Evolutionary conservation across 2,797 vertebrate genomes (phyloP).

Genomic region (Cheirogaleus major): DNA sequence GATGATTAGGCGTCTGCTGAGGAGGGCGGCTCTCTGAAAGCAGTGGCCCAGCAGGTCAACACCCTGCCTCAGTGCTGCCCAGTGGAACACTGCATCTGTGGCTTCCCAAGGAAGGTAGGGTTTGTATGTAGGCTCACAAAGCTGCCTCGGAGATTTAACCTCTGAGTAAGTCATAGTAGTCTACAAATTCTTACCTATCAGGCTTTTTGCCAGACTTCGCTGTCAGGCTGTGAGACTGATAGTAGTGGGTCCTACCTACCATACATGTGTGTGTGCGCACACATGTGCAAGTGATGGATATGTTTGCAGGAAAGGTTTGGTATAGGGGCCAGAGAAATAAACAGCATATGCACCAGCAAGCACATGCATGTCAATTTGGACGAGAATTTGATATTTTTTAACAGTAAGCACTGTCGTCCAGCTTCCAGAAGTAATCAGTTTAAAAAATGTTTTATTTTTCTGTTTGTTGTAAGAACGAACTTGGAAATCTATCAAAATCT

Average conservation of each 20-base stretch:
- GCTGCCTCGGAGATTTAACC: neutral
- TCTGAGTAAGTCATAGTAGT: neutral
- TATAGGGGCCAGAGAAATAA: neutral
- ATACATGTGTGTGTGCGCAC: too few relatives aligned
- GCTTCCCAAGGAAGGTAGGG: neutral
- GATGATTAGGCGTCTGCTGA: conserved; percentile 37
- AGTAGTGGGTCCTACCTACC: neutral
- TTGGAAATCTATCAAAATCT: neutral
- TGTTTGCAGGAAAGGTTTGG: neutral
- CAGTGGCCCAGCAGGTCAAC: neutral
- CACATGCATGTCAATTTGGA: neutral
- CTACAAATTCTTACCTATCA: neutral
- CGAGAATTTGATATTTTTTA: neutral
- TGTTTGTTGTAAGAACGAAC: neutral
- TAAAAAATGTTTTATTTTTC: neutral
- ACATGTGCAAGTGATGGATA: neutral
- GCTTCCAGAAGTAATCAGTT: neutral
- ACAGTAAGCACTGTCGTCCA: neutral
- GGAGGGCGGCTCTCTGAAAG: conserved; percentile 17
- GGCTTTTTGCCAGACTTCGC: neutral
- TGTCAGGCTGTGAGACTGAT: neutral
- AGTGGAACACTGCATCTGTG: neutral
- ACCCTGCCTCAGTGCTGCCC: neutral
- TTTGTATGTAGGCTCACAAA: neutral
- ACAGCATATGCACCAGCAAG: neutral